Evolutionary conservation across 2,113 vertebrate species (phyloP), one percentile per base, ranked within the genome.

Genomic region (Copsychus sechellarum): DNA sequence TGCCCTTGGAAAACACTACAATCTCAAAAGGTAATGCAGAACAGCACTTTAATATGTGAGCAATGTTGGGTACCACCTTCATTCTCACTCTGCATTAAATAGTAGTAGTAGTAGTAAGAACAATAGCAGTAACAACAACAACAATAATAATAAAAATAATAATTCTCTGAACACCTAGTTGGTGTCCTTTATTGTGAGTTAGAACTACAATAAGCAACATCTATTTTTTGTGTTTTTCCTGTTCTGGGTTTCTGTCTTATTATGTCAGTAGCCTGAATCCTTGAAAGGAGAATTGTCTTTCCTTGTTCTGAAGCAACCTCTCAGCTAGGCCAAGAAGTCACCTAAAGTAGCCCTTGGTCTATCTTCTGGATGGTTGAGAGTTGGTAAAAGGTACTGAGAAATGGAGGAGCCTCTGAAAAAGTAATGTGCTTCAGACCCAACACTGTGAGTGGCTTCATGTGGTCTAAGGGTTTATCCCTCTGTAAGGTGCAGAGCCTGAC

Each of bases 401-500:
- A 23, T 16, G 26, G 25, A 88, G 60, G 3, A 70, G 7, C 4
- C 45, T 78, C 38, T 80, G 61, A 26, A 58, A 48, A 66, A 53
- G 21, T 21, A 28, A 60, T 3, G 0, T 42, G 23, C 57, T 86
- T 89, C 14, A 15, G 24, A 54, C 11, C 8, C 16, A 66, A 1
- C 0, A 6, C 31, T 53, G 50, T 60, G 57, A n/a, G 25, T 33
- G 3, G 1, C 34, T 70, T 81, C 0, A 1, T 20, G 25, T n/a
- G 16, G 18, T 38, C 4, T n/a, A 15, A 16, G 61, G 26, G 2
- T 56, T 79, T 61, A 51, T 43, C 9, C 14, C 29, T 34, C 31
- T 29, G 22, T 42, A 47, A 62, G 17, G 31, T 42, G 45, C 36
- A 81, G 43, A 69, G 58, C 29, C 60, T 53, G 21, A 28, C 36